These are phyloP conservation scores for Lacerta bilineata DNA, from an alignment of 2,797 vertebrate genomes.

Conservation along the genomic window DNA sequence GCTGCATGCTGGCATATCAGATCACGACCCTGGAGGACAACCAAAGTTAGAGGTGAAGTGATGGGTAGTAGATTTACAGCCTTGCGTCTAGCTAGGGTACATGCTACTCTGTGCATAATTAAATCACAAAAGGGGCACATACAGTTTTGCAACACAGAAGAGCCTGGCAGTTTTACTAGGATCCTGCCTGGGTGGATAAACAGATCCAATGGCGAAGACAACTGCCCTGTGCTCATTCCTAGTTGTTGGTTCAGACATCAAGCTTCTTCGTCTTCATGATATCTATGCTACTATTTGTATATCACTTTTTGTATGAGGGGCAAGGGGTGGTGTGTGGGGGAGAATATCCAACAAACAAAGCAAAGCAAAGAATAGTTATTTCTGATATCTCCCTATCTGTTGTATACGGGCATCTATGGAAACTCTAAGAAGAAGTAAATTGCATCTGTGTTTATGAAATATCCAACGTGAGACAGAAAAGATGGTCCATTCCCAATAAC, in stretches of 20 bases:
- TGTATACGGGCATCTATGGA: no score
- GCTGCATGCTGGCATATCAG: neutral
- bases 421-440: no score
- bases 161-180: neutral
- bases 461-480: no score
- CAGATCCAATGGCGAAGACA: neutral
- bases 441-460: no score
- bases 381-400: no score
- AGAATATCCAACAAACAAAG: no score
- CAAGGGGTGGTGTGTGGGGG: neutral
- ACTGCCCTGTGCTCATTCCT: no score
- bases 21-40: neutral
- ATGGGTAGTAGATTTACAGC: neutral
- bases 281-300: neutral
- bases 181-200: neutral
- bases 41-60: neutral
- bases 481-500: no score
- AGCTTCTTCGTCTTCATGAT: neutral
- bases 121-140: neutral
- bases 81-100: neutral
- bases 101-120: neutral
- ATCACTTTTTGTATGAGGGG: neutral
- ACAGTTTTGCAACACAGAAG: neutral
- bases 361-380: no score
- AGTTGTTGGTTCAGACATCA: neutral